phyloP scores from a whole-genome alignment of 2,797 vertebrate species.

The Uromys caudimaculatus region DNA sequence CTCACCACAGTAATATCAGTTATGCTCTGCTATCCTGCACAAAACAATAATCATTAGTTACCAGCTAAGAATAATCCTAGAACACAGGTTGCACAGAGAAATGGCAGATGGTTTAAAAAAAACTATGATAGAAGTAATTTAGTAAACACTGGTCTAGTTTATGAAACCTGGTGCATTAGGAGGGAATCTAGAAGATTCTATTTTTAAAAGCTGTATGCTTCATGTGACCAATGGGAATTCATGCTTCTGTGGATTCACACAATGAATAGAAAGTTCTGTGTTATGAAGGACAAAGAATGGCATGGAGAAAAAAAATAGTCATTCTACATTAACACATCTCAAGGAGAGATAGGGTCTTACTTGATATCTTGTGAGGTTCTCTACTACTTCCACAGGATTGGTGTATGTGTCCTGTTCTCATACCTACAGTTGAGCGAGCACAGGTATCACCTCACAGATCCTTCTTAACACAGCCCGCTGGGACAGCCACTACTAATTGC shows the following conservation, averaged over 20 bases:
- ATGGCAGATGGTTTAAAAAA: not conserved
- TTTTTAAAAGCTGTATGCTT: not conserved
- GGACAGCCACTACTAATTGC: not conserved
- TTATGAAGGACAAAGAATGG: not conserved
- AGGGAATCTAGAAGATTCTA: conserved; percentile 45
- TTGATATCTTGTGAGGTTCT: not conserved
- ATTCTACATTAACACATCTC: not conserved
- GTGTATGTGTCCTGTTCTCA: not conserved
- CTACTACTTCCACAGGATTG: not conserved
- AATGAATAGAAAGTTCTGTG: not conserved
- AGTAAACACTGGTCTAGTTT: conserved; percentile 35
- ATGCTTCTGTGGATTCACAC: not conserved
- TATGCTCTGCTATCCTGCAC: conserved; percentile 46
- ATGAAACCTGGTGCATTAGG: conserved; percentile 17
- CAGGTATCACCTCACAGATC: not conserved
- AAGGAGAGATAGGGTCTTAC: not conserved
- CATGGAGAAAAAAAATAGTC: not conserved
- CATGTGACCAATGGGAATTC: not conserved
- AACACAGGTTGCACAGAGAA: not conserved
- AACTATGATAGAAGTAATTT: not conserved
- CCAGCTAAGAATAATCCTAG: conserved; percentile 45
- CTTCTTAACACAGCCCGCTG: not conserved
- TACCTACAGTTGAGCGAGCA: conserved; percentile 36
- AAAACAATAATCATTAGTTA: conserved; percentile 51
- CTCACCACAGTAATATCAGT: not conserved